Evolutionary conservation across 2,797 vertebrate species (phyloP).

Genomic region (Cyclura pinguis): DNA sequence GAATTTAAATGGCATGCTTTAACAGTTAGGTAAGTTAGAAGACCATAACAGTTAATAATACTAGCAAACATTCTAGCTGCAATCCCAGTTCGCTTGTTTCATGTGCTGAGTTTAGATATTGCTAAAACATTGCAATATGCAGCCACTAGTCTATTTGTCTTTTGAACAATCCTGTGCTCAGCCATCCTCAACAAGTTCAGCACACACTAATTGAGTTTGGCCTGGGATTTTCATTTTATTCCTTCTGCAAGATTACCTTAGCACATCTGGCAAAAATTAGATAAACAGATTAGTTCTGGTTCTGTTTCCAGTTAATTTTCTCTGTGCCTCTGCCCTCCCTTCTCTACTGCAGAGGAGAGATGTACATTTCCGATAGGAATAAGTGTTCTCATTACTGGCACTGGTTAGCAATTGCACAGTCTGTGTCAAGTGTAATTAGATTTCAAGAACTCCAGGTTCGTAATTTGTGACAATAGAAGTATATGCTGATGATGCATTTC

Average conservation of each 20-base stretch:
- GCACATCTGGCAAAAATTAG: slow-evolving; percentile 73
- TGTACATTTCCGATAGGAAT: slow-evolving; percentile 59
- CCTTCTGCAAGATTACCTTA: slow-evolving; percentile 69
- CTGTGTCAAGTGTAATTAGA: slow-evolving; percentile 63
- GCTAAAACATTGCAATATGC: not conserved
- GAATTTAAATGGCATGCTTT: slow-evolving; percentile 1
- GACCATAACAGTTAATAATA: not conserved
- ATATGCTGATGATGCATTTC: slow-evolving; percentile 42
- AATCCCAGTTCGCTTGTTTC: slow-evolving; percentile 1
- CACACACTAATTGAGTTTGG: slow-evolving; percentile 44
- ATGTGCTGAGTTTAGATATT: slow-evolving; percentile 3
- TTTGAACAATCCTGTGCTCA: slow-evolving; percentile 38
- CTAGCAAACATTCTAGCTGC: not conserved
- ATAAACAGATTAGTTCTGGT: slow-evolving; percentile 67
- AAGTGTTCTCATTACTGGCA: slow-evolving; percentile 56
- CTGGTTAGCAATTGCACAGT: slow-evolving; percentile 36
- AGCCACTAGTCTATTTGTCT: slow-evolving; percentile 22
- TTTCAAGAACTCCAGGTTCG: slow-evolving; percentile 50
- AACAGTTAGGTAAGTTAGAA: slow-evolving; percentile 14
- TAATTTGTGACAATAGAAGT: slow-evolving; percentile 53
- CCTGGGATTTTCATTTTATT: slow-evolving; percentile 64
- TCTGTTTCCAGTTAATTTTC: slow-evolving; percentile 67
- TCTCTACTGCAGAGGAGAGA: slow-evolving; percentile 59
- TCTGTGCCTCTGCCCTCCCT: slow-evolving; percentile 62
- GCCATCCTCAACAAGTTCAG: slow-evolving; percentile 26